Conservation (phyloP, 2,888 invertebrate species). For the Merodon equestris region DNA sequence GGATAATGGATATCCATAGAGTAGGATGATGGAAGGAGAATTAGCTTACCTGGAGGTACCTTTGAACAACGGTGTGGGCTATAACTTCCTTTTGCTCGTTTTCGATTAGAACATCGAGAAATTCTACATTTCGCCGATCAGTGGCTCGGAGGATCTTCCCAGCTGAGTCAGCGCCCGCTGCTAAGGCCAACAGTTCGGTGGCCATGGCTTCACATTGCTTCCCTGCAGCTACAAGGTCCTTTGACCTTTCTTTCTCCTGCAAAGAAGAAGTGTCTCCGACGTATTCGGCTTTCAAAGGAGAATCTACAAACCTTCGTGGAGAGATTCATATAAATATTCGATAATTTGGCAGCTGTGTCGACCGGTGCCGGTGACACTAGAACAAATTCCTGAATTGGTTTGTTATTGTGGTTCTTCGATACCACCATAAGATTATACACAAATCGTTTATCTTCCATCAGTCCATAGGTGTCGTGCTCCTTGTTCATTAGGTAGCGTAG, state of each 20-base stretch:
- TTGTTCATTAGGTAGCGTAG: constrained; percentile 97
- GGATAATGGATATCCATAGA: constrained; percentile 29
- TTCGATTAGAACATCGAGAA: constrained; percentile 97
- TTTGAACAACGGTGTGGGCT: constrained; percentile 97
- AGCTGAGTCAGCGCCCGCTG: constrained; percentile 96
- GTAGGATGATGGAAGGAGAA: constrained; percentile 14
- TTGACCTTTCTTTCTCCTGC: constrained; percentile 97
- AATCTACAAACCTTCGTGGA: constrained; percentile 87
- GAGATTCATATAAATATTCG: constrained; percentile 91
- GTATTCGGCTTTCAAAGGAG: no score
- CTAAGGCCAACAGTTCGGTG: constrained; percentile 94
- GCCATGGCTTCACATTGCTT: constrained; percentile 99
- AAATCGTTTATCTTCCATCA: constrained; percentile 99
- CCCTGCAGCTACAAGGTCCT: constrained; percentile 96
- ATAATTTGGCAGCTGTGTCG: constrained; percentile 98
- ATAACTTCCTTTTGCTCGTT: constrained; percentile 99
- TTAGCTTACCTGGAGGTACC: constrained; percentile 92
- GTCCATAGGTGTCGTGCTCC: constrained; percentile 97
- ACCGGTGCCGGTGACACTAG: constrained; percentile 99
- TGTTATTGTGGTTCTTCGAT: constrained; percentile 96
- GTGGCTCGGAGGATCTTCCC: constrained; percentile 96
- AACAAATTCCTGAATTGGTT: constrained; percentile 98
- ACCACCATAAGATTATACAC: constrained; percentile 99
- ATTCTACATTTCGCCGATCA: constrained; percentile 95
- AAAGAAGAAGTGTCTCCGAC: neutral